A percentile compares a stretch with the other conserved stretches of the same genome.
These are phyloP conservation scores for Trichopoda pennipes DNA, from an alignment of 2,888 invertebrate genomes.

Conservation along the genomic window DNA sequence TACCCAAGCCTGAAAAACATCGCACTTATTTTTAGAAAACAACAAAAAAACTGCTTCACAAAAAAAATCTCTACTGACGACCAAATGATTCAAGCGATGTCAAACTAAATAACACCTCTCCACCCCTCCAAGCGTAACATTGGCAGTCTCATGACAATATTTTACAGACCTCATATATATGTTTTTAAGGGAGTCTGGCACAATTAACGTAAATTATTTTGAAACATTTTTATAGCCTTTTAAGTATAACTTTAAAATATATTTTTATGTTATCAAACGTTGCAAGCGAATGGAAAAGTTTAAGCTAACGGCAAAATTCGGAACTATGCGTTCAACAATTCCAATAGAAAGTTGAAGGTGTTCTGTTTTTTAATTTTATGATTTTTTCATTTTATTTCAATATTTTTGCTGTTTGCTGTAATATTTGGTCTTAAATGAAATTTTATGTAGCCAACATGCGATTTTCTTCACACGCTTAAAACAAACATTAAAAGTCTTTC, in stretches of 20 bases:
- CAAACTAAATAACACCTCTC: too few species aligned
- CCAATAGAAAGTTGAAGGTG: background rate
- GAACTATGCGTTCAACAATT: constrained; percentile 10
- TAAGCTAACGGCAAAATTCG: background rate
- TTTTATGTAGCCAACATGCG: constrained; percentile 59
- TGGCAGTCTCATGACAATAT: too few species aligned
- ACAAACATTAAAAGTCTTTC: constrained; percentile 52
- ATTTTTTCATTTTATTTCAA: background rate
- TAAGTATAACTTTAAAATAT: background rate
- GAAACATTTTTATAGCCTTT: too few species aligned
- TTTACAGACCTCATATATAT: too few species aligned
- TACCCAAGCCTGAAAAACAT: too few species aligned
- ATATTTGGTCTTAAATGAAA: constrained; percentile 52
- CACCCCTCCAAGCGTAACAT: too few species aligned
- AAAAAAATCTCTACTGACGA: too few species aligned
- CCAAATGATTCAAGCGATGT: too few species aligned
- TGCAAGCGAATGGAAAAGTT: background rate
- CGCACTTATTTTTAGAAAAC: too few species aligned
- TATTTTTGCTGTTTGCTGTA: constrained; percentile 2
- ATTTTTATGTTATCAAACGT: background rate
- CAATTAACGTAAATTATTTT: too few species aligned
- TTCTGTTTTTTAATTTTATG: background rate
- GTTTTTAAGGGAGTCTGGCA: too few species aligned
- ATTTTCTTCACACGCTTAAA: constrained; percentile 55
- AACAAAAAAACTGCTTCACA: too few species aligned